These are phyloP conservation scores for Tenthredo notha DNA, from an alignment of 2,888 invertebrate species.

Conservation along the genomic window DNA sequence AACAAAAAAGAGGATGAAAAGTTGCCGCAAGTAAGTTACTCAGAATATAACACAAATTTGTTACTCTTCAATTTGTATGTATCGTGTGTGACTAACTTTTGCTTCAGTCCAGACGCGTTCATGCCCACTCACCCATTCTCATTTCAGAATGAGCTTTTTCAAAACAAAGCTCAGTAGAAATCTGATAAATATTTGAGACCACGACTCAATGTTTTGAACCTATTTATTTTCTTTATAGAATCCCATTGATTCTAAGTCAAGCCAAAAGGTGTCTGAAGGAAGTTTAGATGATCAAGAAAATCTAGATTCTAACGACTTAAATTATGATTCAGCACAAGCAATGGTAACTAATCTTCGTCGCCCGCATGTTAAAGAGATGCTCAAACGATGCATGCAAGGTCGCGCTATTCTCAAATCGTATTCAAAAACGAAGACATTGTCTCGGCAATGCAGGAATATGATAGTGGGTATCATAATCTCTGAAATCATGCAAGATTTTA, in stretches of 20 bases:
- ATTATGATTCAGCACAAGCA: background rate
- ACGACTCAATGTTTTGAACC: too few relatives aligned
- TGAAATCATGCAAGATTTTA: conserved; percentile 13
- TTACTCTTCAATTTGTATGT: background rate
- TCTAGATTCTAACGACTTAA: background rate
- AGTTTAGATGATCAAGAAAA: background rate
- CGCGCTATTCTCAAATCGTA: conserved; percentile 41
- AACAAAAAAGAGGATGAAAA: background rate
- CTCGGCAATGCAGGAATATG: conserved; percentile 30
- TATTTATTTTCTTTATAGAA: too few relatives aligned
- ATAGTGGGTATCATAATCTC: conserved; percentile 29
- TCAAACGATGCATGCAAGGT: conserved; percentile 33
- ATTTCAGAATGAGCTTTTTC: too few relatives aligned
- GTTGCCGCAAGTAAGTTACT: conserved; percentile 30
- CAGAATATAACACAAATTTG: background rate
- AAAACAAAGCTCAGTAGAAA: too few relatives aligned
- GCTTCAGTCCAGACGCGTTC: background rate
- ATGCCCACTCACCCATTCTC: too few relatives aligned
- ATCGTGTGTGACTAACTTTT: background rate
- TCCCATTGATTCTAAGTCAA: too few relatives aligned
- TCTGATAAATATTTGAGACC: too few relatives aligned
- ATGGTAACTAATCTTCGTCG: conserved; percentile 29
- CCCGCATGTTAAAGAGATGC: conserved; percentile 34
- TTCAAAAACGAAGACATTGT: conserved; percentile 1
- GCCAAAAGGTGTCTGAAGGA: too few relatives aligned